Base-by-base conservation (phyloP, 2,888 invertebrate species). In the Malthinus seriepunctatus region DNA sequence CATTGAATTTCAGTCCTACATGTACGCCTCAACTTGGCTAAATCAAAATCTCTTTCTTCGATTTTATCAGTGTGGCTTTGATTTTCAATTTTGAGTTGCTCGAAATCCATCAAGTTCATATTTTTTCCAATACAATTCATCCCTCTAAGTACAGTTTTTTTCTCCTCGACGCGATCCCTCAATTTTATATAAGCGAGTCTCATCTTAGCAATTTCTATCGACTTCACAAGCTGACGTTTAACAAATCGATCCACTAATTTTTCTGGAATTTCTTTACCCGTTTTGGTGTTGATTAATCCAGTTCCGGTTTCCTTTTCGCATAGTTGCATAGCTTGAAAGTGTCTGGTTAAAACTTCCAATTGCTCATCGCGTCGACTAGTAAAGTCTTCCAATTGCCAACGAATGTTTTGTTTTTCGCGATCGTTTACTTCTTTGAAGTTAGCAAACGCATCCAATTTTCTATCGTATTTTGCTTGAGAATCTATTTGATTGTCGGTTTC, bases 41-140 rank as follows among this genome's bases (percentile, higher is more conserved):
- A 65, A 68, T 83, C 83, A 70, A 82, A 82, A 63, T 83, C 83
- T 63, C 82, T 73, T 66, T 84, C 83, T 68, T 84, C 83, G 53
- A 84, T 80, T 73, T 83, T 84, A 66, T 83, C 83, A 50, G 79
- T 76, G 66, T 79, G 79, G 32, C 79, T 80, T 69, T 81, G 81
- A 67, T 83, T 83, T 69, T 83, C 82, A 60, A 82, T 80, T 71
- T 82, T 82, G 58, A 84, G 70, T 67, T 83, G 83, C 71, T 84
- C 83, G 73, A 81, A 84, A 70, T 84, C 82, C 60, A 81, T 80
- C 62, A 84, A 68, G 60, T 81, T 79, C 35, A 82, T 73, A 45
- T 81, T 80, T 32, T 80, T 82, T 2, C 81, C 82, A 38, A 84
- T 74, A 60, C 79, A 80, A 67, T 83, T 82, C 45, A 77, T 56